phyloP scores from a whole-genome alignment of 2,888 invertebrate genomes.

The Actias luna region DNA sequence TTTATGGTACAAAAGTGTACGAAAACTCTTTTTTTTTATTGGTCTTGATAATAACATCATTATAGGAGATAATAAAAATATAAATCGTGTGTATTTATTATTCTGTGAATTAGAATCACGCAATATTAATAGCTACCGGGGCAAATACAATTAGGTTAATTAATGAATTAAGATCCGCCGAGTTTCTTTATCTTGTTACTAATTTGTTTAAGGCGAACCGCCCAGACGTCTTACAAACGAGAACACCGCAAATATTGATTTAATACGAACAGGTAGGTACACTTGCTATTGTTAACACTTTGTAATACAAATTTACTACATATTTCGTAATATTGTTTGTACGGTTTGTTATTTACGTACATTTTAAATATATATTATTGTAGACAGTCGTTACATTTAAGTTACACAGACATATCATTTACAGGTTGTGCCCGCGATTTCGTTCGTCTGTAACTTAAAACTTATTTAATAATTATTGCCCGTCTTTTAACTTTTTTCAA shows the following conservation, averaged over 20 bases:
- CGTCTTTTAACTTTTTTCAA: too few species aligned
- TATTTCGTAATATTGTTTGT: not conserved
- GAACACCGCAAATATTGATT: constrained; percentile 69
- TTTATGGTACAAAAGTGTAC: not conserved
- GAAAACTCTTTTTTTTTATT: not conserved
- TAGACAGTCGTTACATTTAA: too few species aligned
- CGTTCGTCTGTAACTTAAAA: too few species aligned
- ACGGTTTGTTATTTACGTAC: too few species aligned
- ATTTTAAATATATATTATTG: too few species aligned
- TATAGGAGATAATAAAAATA: not conserved
- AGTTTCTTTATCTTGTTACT: constrained; percentile 82
- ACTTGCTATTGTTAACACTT: constrained; percentile 12
- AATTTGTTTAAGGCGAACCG: constrained; percentile 72
- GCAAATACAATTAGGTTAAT: constrained; percentile 82
- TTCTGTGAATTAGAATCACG: constrained; percentile 33
- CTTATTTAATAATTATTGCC: too few species aligned
- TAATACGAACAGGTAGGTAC: constrained; percentile 33
- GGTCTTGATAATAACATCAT: too few species aligned
- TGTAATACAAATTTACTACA: not conserved
- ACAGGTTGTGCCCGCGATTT: too few species aligned
- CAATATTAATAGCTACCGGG: constrained; percentile 67
- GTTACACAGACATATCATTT: too few species aligned
- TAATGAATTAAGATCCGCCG: constrained; percentile 79
- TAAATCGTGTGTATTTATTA: constrained; percentile 22
- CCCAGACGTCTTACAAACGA: constrained; percentile 76